Conservation (phyloP, 2,888 invertebrate genomes). For the Punctoribates punctum region DNA sequence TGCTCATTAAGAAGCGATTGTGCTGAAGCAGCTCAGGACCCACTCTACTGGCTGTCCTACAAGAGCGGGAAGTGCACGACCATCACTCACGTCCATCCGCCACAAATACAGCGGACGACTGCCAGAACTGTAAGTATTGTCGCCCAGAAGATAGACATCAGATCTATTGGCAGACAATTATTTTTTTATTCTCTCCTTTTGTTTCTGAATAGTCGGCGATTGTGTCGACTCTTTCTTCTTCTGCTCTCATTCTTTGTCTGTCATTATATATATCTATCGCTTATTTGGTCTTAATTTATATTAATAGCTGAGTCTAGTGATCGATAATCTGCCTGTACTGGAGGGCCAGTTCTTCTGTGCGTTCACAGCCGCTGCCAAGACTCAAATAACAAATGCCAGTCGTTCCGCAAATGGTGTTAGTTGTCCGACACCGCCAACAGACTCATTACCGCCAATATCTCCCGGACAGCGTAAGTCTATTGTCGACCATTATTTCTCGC, state of each 20-base stretch:
- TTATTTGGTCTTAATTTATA: slow-evolving; percentile 51
- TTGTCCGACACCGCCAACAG: slow-evolving; percentile 91
- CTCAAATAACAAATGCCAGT: slow-evolving; percentile 79
- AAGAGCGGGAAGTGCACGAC: slow-evolving; percentile 94
- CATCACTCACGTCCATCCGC: slow-evolving; percentile 84
- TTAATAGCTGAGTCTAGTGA: slow-evolving; percentile 71
- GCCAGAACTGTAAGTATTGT: slow-evolving; percentile 67
- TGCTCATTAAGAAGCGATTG: slow-evolving; percentile 88
- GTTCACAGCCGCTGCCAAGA: slow-evolving; percentile 70
- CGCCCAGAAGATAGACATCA: background rate
- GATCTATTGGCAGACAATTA: slow-evolving; percentile 36
- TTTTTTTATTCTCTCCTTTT: background rate
- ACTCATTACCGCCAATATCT: slow-evolving; percentile 85
- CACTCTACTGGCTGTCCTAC: slow-evolving; percentile 92
- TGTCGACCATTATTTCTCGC: background rate
- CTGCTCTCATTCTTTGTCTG: background rate
- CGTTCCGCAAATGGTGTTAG: slow-evolving; percentile 84
- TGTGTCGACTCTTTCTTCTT: background rate
- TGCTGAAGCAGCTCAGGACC: slow-evolving; percentile 81
- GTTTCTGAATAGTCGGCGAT: background rate
- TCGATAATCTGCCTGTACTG: slow-evolving; percentile 89
- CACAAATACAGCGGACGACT: slow-evolving; percentile 85
- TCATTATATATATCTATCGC: background rate
- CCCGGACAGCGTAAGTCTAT: slow-evolving; percentile 71
- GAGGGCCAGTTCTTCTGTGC: slow-evolving; percentile 83